Evolutionary conservation across 2,113 vertebrate species (phyloP).

Genomic region (Lathamus discolor): DNA sequence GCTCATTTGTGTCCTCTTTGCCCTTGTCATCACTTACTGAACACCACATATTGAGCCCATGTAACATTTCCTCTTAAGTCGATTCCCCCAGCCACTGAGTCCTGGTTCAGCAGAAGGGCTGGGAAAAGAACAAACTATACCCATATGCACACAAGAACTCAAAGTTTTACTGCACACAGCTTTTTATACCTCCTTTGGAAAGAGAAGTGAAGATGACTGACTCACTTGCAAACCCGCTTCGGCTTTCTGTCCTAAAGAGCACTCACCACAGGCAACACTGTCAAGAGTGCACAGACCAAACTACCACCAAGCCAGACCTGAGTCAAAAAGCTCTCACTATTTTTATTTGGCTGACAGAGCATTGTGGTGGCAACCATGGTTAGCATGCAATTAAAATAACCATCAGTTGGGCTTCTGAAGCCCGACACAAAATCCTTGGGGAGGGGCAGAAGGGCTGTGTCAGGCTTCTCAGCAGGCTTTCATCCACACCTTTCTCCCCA

Average conservation of each 20-base stretch:
- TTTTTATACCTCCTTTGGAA: not conserved
- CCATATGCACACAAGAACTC: not conserved
- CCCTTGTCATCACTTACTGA: not conserved
- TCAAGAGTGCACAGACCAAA: not conserved
- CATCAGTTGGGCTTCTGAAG: not conserved
- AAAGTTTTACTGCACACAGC: not conserved
- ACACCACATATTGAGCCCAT: not conserved
- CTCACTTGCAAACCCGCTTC: not conserved
- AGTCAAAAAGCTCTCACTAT: not conserved
- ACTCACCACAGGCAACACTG: not conserved
- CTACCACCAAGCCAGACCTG: not conserved
- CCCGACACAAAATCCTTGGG: not conserved
- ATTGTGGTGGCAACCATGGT: accelerated
- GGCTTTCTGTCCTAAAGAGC: slow-evolving; percentile 40
- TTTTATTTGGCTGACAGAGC: not conserved
- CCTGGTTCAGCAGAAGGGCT: not conserved
- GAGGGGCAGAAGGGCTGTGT: not conserved
- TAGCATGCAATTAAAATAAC: not conserved
- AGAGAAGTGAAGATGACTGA: not conserved
- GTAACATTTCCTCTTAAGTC: not conserved
- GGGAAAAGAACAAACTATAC: not conserved
- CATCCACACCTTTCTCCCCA: not conserved
- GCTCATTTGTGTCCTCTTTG: not conserved
- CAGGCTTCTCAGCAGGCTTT: not conserved
- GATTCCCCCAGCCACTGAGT: not conserved